Evolutionary conservation across 2,797 vertebrate species (phyloP), one percentile per base, ranked within the genome.

Genomic region (Danionella dracula): DNA sequence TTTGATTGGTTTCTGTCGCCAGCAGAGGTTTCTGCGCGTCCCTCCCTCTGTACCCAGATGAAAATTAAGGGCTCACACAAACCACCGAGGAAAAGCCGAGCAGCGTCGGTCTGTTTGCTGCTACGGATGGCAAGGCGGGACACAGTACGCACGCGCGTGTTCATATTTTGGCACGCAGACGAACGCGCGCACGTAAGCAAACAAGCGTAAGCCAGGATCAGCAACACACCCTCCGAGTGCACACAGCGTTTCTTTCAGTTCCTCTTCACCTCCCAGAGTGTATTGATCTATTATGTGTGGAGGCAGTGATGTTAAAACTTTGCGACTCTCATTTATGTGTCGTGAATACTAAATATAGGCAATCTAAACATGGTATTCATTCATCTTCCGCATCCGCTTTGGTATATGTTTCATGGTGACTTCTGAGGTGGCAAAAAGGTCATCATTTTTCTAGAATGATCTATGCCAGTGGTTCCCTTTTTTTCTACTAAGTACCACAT

Each of bases 1-100:
- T 27, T 27, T 81, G 84, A 87, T 88, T 87, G 81, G 83, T 89
- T 86, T 89, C 81, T 72, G 81, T 80, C 12, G 60, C 70, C 76
- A 55, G 74, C 68, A 74, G 72, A 55, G 76, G 71, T 66, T 76
- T 74, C 63, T 48, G 37, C 61, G 49, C 3, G 21, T 15, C 51
- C 53, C 41, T 55, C 55, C 38, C 60, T 71, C 51, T 49, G 17
- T 41, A 38, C 8, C 27, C 45, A 48, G 15, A 55, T 37, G 38
- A 54, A 27, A 37, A 61, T 29, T 48, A 27, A 7, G 13, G 23
- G 16, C 38, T n/a, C 15, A 17, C 49, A 16, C 58, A 4, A 1
- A 2, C 20, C 8, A 4, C 1, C 1, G n/a, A 44, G 8, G 17
- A 12, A 53, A 53, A 65, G 17, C 61, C 9, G 19, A 16, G 48